Conservation (phyloP, 2,888 invertebrate genomes). For the Perizoma flavofasciatum region DNA sequence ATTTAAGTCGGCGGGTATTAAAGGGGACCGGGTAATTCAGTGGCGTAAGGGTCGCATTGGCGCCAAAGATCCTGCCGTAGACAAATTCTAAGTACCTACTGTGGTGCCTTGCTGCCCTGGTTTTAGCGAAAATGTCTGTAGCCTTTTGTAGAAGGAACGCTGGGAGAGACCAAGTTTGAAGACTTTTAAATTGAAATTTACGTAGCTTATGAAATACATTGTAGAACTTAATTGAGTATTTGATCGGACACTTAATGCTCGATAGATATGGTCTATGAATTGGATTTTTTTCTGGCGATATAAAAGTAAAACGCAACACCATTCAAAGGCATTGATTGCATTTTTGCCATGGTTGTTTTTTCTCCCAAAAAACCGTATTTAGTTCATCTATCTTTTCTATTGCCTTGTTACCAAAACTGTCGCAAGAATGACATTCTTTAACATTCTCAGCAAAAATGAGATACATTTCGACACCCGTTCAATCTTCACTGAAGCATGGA, state of each 20-base stretch:
- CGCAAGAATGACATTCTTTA: slow-evolving; percentile 31
- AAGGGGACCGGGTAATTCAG: slow-evolving; percentile 81
- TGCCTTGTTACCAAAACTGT: slow-evolving; percentile 33
- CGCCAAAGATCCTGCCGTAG: slow-evolving; percentile 80
- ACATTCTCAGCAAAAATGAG: slow-evolving; percentile 40
- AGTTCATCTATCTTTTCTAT: slow-evolving; percentile 21
- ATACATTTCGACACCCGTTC: slow-evolving; percentile 61
- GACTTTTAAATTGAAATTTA: no score
- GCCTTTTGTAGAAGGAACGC: slow-evolving; percentile 36
- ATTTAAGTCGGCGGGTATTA: slow-evolving; percentile 81
- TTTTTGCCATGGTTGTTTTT: neutral
- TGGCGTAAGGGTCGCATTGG: slow-evolving; percentile 80
- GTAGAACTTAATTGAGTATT: no score
- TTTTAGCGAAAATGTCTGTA: slow-evolving; percentile 43
- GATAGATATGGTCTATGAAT: no score
- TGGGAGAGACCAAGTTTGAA: slow-evolving; percentile 26
- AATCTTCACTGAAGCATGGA: slow-evolving; percentile 65
- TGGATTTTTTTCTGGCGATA: no score
- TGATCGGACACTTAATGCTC: no score
- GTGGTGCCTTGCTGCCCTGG: slow-evolving; percentile 54
- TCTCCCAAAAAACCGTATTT: neutral
- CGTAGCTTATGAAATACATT: no score
- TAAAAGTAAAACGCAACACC: no score
- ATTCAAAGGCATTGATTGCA: slow-evolving; percentile 1
- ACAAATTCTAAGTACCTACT: slow-evolving; percentile 74